A percentile compares a stretch with the other conserved stretches of the same genome.
These are phyloP conservation scores for Ciconia maguari DNA, from an alignment of 2,113 vertebrate genomes.

Conservation along the genomic window DNA sequence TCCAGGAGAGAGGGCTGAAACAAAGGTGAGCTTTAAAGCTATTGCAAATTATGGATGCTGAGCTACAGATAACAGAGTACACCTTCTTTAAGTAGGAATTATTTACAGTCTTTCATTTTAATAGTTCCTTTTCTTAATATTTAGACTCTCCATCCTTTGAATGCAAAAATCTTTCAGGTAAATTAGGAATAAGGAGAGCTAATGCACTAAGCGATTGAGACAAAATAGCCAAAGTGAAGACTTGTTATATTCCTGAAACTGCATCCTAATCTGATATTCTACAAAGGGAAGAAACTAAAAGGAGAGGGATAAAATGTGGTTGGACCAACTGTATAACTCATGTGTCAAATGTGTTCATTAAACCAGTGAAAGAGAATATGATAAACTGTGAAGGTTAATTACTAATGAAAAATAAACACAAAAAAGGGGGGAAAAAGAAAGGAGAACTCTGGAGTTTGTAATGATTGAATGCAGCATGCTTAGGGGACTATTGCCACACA, in stretches of 20 bases:
- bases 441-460: background rate
- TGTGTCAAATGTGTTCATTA: background rate
- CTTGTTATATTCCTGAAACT: background rate
- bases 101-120: background rate
- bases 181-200: background rate
- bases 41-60: background rate
- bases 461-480: slow-evolving; percentile 8
- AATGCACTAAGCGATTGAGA: background rate
- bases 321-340: background rate
- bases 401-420: background rate
- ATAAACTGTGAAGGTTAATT: slow-evolving; percentile 6
- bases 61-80: background rate
- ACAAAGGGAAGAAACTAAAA: background rate
- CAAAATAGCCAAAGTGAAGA: background rate
- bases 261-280: background rate
- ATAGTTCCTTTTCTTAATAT: background rate
- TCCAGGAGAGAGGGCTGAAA: background rate
- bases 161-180: background rate
- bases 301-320: background rate
- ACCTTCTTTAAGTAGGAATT: background rate
- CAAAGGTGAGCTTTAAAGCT: background rate
- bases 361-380: background rate
- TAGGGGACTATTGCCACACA: slow-evolving; percentile 13
- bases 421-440: background rate
- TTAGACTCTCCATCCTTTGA: background rate